Evolutionary conservation across 1,140 invertebrate species (phyloP).

Genomic region (Tachypleus tridentatus): DNA sequence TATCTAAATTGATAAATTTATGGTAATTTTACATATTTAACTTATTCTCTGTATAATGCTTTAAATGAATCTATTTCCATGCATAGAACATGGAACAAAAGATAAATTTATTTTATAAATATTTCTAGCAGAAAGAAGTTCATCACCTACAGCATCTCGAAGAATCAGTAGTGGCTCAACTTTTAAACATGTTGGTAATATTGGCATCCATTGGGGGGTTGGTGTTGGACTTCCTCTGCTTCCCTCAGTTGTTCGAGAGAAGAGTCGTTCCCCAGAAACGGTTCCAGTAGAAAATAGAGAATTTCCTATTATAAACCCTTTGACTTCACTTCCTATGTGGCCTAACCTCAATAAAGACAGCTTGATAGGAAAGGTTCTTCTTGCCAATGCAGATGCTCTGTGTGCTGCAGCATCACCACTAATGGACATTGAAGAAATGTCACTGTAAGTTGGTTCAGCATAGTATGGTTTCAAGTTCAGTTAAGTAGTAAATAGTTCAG

Average conservation of each 20-base stretch:
- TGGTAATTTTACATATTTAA: no score
- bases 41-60: no score
- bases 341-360: constrained; percentile 47
- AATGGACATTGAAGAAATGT: constrained; percentile 80
- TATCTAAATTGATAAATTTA: no score
- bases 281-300: constrained; percentile 47
- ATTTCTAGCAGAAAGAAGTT: constrained; percentile 10
- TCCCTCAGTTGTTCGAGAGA: constrained; percentile 13
- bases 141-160: constrained; percentile 27
- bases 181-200: constrained; percentile 19
- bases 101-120: no score
- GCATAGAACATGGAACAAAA: no score
- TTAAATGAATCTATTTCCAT: no score
- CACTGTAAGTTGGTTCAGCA: constrained; percentile 43
- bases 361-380: constrained; percentile 75
- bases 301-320: constrained; percentile 78
- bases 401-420: constrained; percentile 87
- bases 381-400: constrained; percentile 91
- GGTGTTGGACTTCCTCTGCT: constrained; percentile 20
- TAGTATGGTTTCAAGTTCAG: background rate
- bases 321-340: constrained; percentile 73
- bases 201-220: constrained; percentile 11
- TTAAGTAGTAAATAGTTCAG: background rate
- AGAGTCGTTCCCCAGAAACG: constrained; percentile 19
- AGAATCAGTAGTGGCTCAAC: constrained; percentile 29